Base-by-base conservation (phyloP, 1,140 invertebrate genomes). In the Procambarus virginalis region DNA sequence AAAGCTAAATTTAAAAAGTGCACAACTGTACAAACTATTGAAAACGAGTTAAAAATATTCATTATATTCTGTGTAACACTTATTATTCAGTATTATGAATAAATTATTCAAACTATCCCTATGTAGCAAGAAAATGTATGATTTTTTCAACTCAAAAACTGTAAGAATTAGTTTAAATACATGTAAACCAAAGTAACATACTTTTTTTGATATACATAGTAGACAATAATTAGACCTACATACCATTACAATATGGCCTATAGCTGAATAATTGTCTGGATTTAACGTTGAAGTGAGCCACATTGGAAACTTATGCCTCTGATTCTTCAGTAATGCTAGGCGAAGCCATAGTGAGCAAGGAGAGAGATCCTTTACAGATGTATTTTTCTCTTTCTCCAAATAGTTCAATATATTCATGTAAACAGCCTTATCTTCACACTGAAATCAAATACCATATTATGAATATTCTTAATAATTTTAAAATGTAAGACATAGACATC, bases 281-380 rank as follows among this genome's bases (percentile, higher is more conserved):
- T 34, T 6, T 73, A 73, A 34, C 22, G n/a, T 73, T 34, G 68
- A 73, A 9, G 20, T 34, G 8, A 73, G 68, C 68, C 68, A 73
- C 68, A 45, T 6, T 5, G 68, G 68, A 20, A 22, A 5, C n/a
- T 73, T 34, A 2, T 73, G 22, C 10, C 6, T 73, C 5, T 73
- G n/a, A 34, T 4, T 73, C 68, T 10, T 73, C n/a, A 73, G 22
- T n/a, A 73, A 10, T 8, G 73, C 78, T 12, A 87, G 77, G 4
- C 85, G 55, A 14, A 87, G 20, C 85, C 85, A 87, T 45, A 87
- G 60, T 12, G n/a, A 45, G 34, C 76, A 48, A 14, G 85, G 85
- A 5, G 77, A 49, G 45, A 87, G 78, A 3, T 80, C 60, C 3
- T n/a, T 58, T 20, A 86, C 12, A 9, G 73, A 51, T 17, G 10